Percentiles rank a stretch among this genome's conserved stretches.
phyloP scores from a whole-genome alignment of 2,797 vertebrate species.

The Peromyscus melanophrys region DNA sequence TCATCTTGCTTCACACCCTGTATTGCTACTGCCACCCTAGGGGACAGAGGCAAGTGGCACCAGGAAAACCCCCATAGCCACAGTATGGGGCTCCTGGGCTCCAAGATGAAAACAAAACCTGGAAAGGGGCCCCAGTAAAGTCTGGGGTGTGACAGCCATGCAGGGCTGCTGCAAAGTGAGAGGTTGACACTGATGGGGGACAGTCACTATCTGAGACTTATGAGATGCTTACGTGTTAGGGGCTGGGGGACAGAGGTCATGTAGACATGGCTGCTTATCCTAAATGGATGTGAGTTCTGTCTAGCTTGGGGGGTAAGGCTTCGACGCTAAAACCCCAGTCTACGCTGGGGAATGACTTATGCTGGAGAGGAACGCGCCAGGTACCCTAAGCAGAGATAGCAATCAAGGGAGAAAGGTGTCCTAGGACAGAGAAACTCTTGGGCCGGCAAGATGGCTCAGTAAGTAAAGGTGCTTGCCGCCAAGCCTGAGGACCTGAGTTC shows the following conservation, averaged over 20 bases:
- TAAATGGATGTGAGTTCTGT: neutral
- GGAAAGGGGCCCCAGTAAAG: neutral
- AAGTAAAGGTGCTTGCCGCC: neutral
- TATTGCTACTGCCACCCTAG: neutral
- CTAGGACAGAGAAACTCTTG: neutral
- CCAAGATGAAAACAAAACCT: too few species aligned
- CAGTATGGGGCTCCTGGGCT: neutral
- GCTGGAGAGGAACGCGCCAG: neutral
- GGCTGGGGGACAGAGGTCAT: neutral
- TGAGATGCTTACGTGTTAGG: neutral
- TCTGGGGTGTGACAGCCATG: neutral
- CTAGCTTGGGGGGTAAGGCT: neutral
- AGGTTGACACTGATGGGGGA: neutral
- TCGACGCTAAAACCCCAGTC: neutral
- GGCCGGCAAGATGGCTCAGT: neutral
- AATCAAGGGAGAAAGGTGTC: neutral
- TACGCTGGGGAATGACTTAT: neutral
- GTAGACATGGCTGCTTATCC: neutral
- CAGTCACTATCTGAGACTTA: neutral
- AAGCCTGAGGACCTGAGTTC: neutral
- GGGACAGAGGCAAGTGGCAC: neutral
- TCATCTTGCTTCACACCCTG: neutral
- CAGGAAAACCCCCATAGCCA: neutral
- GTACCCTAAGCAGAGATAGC: neutral
- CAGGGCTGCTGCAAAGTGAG: neutral